Base-by-base conservation (phyloP, 2,113 vertebrate species). In the Tenrec ecaudatus region DNA sequence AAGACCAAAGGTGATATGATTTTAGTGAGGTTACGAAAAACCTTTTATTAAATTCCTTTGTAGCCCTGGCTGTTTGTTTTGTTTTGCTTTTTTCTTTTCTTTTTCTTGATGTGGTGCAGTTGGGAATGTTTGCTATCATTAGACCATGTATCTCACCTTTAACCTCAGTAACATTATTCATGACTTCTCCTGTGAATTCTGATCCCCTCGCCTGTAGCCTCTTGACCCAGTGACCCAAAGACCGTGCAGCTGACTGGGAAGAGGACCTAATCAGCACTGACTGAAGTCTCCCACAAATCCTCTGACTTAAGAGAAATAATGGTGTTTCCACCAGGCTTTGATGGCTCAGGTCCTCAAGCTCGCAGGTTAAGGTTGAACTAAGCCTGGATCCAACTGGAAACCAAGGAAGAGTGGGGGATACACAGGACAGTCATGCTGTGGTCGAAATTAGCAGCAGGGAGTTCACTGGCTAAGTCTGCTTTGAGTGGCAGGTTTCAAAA, bases 161-260 rank as follows among this genome's bases (percentile, higher is more conserved):
- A 80, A 88, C 40, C 47, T 77, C 82, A 80, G 11, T 77, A 69
- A 60, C n/a, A 38, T 71, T 66, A 66, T 81, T 79, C 80, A 84
- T 94, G 76, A 77, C 73, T 84, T 86, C n/a, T 92, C 25, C 25
- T 25, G 47, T 87, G 83, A 78, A n/a, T 92, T 88, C 77, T n/a
- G 75, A 88, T 82, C 75, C 76, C 57, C 16, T 92, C 43, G 43
- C 33, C 36, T 4, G 4, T 58, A 14, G 27, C 20, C 91, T 79
- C 43, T 40, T 95, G 83, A 82, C 80, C 62, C 60, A 9, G 17
- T 33, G 73, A 11, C 78, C 83, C 60, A 57, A 69, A 88, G 69
- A 53, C 38, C 40, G 29, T 1, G 12, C 47, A 47, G 86, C 36
- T 75, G 31, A 40, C 10, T 25, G 20, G n/a, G 75, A 82, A 23